Percentiles rank a stretch among this genome's conserved stretches.
These are phyloP conservation scores for Phoeniculus purpureus DNA, from an alignment of 2,797 vertebrate species.

Conservation along the genomic window DNA sequence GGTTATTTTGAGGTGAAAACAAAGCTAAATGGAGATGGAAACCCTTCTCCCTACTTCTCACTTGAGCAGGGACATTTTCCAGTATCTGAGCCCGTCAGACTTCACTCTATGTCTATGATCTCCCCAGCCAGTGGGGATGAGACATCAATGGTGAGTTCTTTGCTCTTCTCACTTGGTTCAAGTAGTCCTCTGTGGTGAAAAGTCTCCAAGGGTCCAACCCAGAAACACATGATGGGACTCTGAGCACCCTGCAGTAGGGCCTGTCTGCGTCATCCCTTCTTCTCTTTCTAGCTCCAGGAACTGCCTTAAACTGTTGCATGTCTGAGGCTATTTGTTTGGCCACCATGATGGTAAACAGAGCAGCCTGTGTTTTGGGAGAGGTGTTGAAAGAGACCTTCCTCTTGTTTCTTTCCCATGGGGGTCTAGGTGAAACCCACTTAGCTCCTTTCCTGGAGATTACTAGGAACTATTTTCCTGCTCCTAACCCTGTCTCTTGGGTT, in stretches of 20 bases:
- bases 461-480: neutral
- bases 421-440: neutral
- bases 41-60: neutral
- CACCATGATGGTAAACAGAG: neutral
- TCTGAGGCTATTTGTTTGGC: neutral
- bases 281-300: neutral
- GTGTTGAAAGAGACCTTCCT: constrained; percentile 42
- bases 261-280: neutral
- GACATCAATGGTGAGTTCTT: neutral
- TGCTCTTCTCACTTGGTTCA: neutral
- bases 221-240: neutral
- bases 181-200: neutral
- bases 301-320: neutral
- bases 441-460: constrained; percentile 37
- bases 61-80: neutral
- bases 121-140: neutral
- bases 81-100: neutral
- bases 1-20: neutral
- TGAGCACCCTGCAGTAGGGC: neutral
- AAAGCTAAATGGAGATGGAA: neutral
- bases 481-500: neutral
- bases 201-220: neutral
- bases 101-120: neutral
- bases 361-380: neutral
- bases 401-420: neutral